phyloP scores from a whole-genome alignment of 2,888 invertebrate genomes.

The Leucoptera coffeella region DNA sequence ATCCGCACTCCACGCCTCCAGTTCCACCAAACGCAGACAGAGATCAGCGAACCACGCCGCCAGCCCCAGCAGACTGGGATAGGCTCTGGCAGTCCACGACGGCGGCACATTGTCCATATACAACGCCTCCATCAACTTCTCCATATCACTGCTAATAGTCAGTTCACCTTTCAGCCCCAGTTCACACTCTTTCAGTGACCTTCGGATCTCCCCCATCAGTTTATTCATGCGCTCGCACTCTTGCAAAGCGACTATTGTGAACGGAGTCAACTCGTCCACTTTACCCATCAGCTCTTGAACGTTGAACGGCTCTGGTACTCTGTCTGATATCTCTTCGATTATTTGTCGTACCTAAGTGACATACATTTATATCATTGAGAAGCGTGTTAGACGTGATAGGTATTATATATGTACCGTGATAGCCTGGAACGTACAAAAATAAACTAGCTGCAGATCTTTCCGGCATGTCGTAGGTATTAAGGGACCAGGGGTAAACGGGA shows the following conservation, averaged over 20 bases:
- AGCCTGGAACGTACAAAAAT: too few species aligned
- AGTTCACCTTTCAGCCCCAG: slow-evolving; percentile 91
- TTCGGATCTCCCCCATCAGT: slow-evolving; percentile 72
- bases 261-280: slow-evolving; percentile 86
- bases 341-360: slow-evolving; percentile 61
- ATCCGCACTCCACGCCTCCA: slow-evolving; percentile 85
- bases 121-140: slow-evolving; percentile 75
- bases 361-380: slow-evolving; percentile 2
- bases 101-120: slow-evolving; percentile 87
- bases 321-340: slow-evolving; percentile 82
- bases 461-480: too few species aligned
- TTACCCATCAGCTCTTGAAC: slow-evolving; percentile 79
- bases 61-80: slow-evolving; percentile 79
- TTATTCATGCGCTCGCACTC: slow-evolving; percentile 94
- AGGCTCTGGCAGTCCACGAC: slow-evolving; percentile 79
- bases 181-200: slow-evolving; percentile 79
- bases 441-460: too few species aligned
- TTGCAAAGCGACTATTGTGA: slow-evolving; percentile 84
- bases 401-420: too few species aligned
- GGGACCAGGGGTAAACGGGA: neutral
- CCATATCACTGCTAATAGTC: slow-evolving; percentile 91
- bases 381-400: neutral
- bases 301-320: slow-evolving; percentile 84
- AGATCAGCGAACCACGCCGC: slow-evolving; percentile 87
- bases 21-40: slow-evolving; percentile 67